These are phyloP conservation scores for Rhegmatorhina hoffmannsi DNA, from an alignment of 2,113 vertebrate species.

Conservation along the genomic window DNA sequence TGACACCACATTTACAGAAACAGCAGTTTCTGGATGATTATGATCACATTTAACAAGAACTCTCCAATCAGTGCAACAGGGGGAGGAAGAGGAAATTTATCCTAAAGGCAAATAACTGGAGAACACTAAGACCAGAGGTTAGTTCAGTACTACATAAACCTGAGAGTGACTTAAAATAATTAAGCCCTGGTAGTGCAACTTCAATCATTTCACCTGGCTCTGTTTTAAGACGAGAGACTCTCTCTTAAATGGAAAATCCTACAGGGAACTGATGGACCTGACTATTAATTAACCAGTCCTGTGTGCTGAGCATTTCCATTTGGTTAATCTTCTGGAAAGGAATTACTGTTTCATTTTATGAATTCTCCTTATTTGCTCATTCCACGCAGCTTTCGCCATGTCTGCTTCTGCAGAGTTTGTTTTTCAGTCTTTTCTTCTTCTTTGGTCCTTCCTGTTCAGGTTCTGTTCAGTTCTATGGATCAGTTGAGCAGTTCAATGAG, in stretches of 20 bases:
- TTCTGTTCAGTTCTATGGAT: conserved; percentile 19
- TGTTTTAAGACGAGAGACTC: not conserved
- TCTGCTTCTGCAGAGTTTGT: not conserved
- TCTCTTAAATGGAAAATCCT: conserved; percentile 37
- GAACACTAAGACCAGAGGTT: not conserved
- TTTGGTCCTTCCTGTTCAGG: not conserved
- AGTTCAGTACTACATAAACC: not conserved
- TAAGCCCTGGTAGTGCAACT: not conserved
- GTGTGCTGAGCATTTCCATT: conserved; percentile 42
- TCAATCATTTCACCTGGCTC: not conserved
- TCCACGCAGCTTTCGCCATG: conserved; percentile 13
- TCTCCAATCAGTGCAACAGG: not conserved
- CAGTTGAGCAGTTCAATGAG: conserved; percentile 52
- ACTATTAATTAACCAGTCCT: conserved; percentile 58
- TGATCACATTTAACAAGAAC: not conserved
- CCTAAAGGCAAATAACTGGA: not conserved
- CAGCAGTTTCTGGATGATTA: not conserved
- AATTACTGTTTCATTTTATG: conserved; percentile 44
- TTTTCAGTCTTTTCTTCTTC: conserved; percentile 31
- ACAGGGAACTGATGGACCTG: conserved; percentile 26
- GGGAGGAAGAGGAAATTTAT: not conserved
- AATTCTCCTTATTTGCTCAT: conserved; percentile 35
- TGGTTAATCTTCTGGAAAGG: conserved; percentile 64
- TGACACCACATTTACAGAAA: not conserved
- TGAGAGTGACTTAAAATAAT: not conserved